Evolutionary conservation across 2,113 vertebrate species (phyloP).

Genomic region (Sakesphorus luctuosus): DNA sequence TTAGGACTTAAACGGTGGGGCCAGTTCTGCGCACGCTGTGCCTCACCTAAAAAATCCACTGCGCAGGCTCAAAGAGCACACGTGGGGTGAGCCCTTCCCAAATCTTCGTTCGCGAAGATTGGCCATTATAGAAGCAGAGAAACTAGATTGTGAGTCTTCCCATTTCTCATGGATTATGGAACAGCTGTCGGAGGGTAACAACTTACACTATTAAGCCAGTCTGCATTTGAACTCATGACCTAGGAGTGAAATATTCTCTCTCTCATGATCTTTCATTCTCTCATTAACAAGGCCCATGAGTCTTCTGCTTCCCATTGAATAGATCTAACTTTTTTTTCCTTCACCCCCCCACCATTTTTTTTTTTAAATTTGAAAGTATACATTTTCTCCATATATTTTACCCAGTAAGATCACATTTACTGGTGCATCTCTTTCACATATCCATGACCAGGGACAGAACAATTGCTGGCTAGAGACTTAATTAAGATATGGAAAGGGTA

Average conservation of each 20-base stretch:
- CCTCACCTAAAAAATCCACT: no score
- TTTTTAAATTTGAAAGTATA: neutral
- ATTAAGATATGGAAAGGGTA: neutral
- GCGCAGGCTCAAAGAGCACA: no score
- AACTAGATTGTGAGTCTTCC: neutral
- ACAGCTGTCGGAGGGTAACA: conserved; percentile 48
- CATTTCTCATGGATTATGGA: conserved; percentile 39
- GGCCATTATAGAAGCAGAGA: no score
- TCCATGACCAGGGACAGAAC: neutral
- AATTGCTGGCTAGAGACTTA: neutral
- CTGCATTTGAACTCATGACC: conserved; percentile 56
- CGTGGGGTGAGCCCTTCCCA: no score
- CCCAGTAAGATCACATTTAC: neutral
- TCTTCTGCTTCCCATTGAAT: neutral
- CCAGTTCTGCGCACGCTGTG: no score
- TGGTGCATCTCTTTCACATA: neutral
- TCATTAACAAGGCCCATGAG: conserved; percentile 32
- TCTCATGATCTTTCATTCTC: conserved; percentile 19
- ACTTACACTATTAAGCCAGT: conserved; percentile 33
- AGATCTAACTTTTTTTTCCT: neutral
- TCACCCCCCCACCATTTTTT: neutral
- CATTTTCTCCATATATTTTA: neutral
- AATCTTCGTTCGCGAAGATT: no score
- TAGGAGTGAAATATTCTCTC: conserved; percentile 36
- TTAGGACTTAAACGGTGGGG: no score